Base-by-base conservation (phyloP, 2,113 vertebrate species). In the Sialia sialis region DNA sequence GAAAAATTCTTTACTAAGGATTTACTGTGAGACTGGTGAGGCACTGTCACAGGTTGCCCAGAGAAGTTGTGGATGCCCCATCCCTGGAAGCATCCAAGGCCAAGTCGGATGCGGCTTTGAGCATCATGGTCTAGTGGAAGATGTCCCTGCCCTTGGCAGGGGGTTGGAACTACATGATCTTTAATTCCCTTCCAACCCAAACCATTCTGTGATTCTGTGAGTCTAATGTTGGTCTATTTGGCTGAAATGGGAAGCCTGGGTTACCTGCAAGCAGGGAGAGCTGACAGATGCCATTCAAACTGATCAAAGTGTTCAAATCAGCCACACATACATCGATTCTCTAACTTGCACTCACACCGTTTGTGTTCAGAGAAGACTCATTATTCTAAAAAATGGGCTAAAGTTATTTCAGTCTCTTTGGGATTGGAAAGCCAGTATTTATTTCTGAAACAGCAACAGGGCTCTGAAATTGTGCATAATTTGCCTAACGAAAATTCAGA, bases 331-430 rank as follows among this genome's bases (percentile, higher is more conserved):
- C 8, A 4, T 0, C 60, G 6, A 18, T 49, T 85, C 72, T 85
- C 13, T 69, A 34, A 62, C 38, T 29, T 51, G 32, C 26, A 16
- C 43, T 67, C 7, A 0, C 7, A 12, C 0, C 0, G 20, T 54
- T 25, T 34, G 43, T 55, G 21, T 68, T 43, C 48, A 59, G 18
- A 32, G 26, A 67, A 84, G 20, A 64, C 7, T 66, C 0, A 15
- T 54, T 49, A 64, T 82, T 19, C 4, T 0, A 14, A 81, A 58
- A 72, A 46, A 36, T 1, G 11, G 5, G 5, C 16, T 84, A 10
- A 80, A 60, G 12, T 14, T 51, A 63, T 74, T 92, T 90, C 51
- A 32, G 4, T 32, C 64, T 79, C 46, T 84, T 87, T 62, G 34
- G 43, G 20, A 60, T 20, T 73, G 16, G 26, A 34, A 89, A 84